Percentiles rank a stretch among this genome's conserved stretches.
Evolutionary conservation across 2,888 invertebrate genomes (phyloP).

Genomic region (Mesoligia furuncula): DNA sequence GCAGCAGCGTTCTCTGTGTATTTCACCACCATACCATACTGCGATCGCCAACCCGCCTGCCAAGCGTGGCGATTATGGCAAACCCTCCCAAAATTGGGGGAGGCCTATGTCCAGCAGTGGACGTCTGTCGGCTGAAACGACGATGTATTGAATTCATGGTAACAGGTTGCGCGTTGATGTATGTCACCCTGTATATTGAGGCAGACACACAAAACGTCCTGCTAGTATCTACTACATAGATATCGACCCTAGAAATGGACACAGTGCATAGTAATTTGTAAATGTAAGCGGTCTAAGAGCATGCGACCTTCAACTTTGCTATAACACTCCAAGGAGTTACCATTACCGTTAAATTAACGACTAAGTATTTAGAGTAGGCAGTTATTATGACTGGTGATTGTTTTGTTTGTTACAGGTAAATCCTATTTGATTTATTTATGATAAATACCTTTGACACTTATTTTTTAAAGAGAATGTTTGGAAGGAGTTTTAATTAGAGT

Average conservation of each 20-base stretch:
- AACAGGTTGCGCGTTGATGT: too few relatives aligned
- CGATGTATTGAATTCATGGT: too few relatives aligned
- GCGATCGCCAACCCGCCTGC: too few relatives aligned
- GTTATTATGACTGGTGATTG: neutral
- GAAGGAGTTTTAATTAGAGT: neutral
- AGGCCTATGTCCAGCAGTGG: too few relatives aligned
- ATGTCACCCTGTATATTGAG: neutral
- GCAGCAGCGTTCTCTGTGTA: too few relatives aligned
- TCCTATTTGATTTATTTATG: neutral
- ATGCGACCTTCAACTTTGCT: constrained; percentile 58
- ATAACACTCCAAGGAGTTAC: constrained; percentile 34
- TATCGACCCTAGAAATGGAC: constrained; percentile 49
- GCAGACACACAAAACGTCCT: neutral
- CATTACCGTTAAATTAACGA: constrained; percentile 20
- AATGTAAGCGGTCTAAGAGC: constrained; percentile 53
- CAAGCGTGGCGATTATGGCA: too few relatives aligned
- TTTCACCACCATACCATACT: too few relatives aligned
- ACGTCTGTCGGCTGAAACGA: too few relatives aligned
- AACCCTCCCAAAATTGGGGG: too few relatives aligned
- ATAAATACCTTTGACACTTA: neutral
- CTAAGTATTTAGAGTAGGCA: constrained; percentile 18
- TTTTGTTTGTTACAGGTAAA: neutral
- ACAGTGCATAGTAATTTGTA: constrained; percentile 53
- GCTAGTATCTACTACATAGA: neutral
- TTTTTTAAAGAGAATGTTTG: neutral